Evolutionary conservation across 2,113 vertebrate species (phyloP).

Genomic region (Hypocryptadius cinnamomeus): DNA sequence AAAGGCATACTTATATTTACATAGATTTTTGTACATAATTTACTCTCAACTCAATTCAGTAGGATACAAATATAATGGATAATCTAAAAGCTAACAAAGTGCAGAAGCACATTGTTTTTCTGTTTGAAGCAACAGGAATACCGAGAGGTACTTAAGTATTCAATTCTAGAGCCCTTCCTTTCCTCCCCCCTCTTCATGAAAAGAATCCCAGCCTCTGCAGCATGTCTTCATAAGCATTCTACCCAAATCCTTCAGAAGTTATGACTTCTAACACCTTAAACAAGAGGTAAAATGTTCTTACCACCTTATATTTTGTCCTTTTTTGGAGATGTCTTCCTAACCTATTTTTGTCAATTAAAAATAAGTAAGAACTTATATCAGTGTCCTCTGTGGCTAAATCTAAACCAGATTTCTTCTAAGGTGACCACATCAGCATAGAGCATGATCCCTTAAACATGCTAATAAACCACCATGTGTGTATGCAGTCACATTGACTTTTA

Average conservation of each 20-base stretch:
- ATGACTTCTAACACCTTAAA: background rate
- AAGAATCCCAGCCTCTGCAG: background rate
- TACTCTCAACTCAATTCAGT: background rate
- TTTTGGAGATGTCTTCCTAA: background rate
- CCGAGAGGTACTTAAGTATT: background rate
- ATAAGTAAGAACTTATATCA: background rate
- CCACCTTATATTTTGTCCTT: background rate
- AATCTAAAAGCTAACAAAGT: background rate
- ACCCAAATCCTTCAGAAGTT: background rate
- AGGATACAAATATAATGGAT: background rate
- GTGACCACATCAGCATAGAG: rapidly evolving
- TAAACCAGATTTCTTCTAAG: background rate
- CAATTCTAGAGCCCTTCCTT: background rate
- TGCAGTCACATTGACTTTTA: background rate
- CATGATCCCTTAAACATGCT: background rate
- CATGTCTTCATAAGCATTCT: background rate
- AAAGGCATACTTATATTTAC: background rate
- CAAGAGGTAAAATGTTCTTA: background rate
- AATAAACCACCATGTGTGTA: rapidly evolving
- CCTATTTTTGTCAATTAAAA: background rate
- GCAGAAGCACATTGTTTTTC: background rate
- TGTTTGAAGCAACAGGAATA: background rate
- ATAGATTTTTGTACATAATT: background rate
- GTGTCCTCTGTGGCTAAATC: background rate
- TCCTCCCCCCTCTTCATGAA: background rate